phyloP scores from a whole-genome alignment of 2,113 vertebrate genomes.

The Asarcornis scutulata region DNA sequence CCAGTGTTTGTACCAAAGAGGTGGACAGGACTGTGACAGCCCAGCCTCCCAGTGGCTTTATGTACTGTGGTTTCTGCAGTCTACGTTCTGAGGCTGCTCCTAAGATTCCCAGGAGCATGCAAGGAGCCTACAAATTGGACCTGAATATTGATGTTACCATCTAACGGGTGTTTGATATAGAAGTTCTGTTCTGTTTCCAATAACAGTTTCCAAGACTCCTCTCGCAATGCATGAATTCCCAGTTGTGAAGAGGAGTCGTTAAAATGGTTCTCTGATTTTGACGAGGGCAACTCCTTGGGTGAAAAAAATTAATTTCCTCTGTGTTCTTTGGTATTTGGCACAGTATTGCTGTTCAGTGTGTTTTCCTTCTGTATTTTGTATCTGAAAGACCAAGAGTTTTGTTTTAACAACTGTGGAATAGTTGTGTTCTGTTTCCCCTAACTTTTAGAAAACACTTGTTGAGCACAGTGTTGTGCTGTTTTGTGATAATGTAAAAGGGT shows the following conservation, averaged over 20 bases:
- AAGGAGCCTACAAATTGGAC: not conserved
- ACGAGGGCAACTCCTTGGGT: not conserved
- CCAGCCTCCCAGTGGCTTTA: not conserved
- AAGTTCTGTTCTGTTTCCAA: not conserved
- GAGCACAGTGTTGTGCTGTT: not conserved
- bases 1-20: not conserved
- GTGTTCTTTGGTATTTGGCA: not conserved
- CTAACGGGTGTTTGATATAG: not conserved
- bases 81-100: not conserved
- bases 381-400: conserved; percentile 19
- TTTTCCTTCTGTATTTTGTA: not conserved
- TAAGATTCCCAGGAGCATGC: not conserved
- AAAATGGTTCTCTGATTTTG: not conserved
- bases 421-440: not conserved
- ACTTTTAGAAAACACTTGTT: not conserved
- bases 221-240: not conserved
- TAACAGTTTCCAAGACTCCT: not conserved
- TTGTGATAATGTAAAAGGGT: not conserved
- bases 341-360: not conserved
- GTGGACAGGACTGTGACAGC: not conserved
- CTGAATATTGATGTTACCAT: not conserved
- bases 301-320: not conserved
- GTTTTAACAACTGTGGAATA: not conserved
- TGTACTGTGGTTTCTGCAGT: not conserved
- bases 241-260: not conserved